These are phyloP conservation scores for Stegana nigrithorax DNA, from an alignment of 2,888 invertebrate genomes.

Conservation along the genomic window DNA sequence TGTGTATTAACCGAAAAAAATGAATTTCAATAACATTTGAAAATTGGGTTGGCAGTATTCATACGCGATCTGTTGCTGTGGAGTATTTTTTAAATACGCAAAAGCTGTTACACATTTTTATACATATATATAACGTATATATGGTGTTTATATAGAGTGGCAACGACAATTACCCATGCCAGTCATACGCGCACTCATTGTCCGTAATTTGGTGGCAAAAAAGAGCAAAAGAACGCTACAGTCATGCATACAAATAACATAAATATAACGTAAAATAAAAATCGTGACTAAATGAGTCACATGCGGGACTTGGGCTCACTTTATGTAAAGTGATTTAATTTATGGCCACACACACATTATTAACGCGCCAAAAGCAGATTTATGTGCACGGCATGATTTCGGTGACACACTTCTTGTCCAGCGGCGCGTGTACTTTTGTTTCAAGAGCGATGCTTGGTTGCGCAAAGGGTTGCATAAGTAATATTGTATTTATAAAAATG, in stretches of 20 bases:
- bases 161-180: constrained; percentile 7
- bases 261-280: constrained; percentile 20
- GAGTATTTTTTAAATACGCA: not conserved
- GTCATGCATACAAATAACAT: constrained; percentile 5
- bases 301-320: constrained; percentile 24
- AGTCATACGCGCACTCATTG: constrained; percentile 3
- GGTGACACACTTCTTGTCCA: no score
- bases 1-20: no score
- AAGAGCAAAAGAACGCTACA: not conserved
- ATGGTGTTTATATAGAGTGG: no score
- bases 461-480: no score
- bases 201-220: not conserved
- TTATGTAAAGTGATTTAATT: not conserved
- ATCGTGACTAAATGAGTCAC: constrained; percentile 45
- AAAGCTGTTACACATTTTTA: not conserved
- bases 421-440: no score
- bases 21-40: no score
- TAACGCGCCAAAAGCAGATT: not conserved
- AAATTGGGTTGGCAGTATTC: no score
- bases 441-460: no score
- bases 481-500: no score
- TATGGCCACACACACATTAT: not conserved
- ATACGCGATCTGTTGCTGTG: not conserved
- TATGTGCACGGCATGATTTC: constrained; percentile 8
- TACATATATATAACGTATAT: no score